phyloP scores from a whole-genome alignment of 2,797 vertebrate species.

The Rhadinocentrus ornatus region DNA sequence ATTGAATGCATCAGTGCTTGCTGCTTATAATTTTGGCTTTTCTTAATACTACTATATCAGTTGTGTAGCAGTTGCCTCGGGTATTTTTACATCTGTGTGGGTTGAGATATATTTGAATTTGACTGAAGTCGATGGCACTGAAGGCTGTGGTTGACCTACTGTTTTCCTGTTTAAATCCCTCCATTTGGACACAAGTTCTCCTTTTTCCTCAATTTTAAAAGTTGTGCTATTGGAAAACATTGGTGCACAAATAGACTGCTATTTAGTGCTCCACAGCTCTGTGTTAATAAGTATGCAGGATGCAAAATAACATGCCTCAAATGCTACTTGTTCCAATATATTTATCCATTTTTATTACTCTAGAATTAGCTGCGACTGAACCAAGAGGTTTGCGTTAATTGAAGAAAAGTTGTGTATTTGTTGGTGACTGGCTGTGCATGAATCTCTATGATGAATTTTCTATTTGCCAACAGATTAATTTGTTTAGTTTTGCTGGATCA shows the following conservation, averaged over 20 bases:
- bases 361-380: conserved; percentile 1
- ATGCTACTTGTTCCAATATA: background rate
- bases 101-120: background rate
- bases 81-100: background rate
- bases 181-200: conserved; percentile 17
- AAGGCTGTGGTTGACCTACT: background rate
- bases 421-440: conserved; percentile 13
- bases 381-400: conserved; percentile 4
- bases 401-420: conserved; percentile 9
- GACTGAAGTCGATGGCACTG: background rate
- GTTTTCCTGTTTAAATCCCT: background rate
- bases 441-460: conserved; percentile 13
- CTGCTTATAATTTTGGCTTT: conserved; percentile 5
- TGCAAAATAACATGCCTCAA: conserved; percentile 9
- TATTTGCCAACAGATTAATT: conserved; percentile 23
- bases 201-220: conserved; percentile 6
- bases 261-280: conserved; percentile 16
- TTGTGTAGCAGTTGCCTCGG: background rate
- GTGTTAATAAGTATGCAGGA: conserved; percentile 3
- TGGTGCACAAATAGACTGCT: conserved; percentile 7
- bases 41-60: background rate
- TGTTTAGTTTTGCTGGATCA: background rate
- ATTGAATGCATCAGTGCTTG: conserved; percentile 26
- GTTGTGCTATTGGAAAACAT: background rate
- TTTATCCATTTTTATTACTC: background rate